phyloP scores from a whole-genome alignment of 2,888 invertebrate species.

The Xestia c-nigrum region DNA sequence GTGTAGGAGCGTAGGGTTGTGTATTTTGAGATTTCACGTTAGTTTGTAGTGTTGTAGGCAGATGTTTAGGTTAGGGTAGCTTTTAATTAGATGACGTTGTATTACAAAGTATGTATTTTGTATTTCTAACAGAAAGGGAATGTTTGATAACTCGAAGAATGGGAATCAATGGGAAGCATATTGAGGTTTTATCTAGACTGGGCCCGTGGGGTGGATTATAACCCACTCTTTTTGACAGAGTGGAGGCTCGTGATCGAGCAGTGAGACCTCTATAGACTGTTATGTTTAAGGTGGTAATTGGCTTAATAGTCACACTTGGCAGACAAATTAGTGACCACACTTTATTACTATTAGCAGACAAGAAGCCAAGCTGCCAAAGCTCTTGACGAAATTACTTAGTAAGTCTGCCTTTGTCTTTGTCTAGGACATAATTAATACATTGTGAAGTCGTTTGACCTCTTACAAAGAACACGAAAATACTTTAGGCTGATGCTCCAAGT shows the following conservation, averaged over 20 bases:
- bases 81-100: background rate
- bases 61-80: background rate
- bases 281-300: background rate
- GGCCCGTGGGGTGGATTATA: background rate
- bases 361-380: slow-evolving; percentile 6
- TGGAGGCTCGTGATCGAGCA: background rate
- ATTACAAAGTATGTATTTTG: background rate
- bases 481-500: too few relatives aligned
- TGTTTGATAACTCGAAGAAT: background rate
- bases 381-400: background rate
- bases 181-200: background rate
- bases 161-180: background rate
- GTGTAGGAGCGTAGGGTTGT: slow-evolving; percentile 34
- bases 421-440: background rate
- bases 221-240: background rate
- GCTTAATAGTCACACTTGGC: background rate
- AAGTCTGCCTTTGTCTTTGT: too few relatives aligned
- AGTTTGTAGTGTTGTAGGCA: slow-evolving; percentile 1
- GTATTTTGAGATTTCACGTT: slow-evolving; percentile 36
- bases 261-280: background rate
- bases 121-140: background rate
- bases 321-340: background rate
- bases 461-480: background rate
- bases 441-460: background rate
- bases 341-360: slow-evolving; percentile 5